phyloP scores from a whole-genome alignment of 2,888 invertebrate species.

The Limenitis camilla region DNA sequence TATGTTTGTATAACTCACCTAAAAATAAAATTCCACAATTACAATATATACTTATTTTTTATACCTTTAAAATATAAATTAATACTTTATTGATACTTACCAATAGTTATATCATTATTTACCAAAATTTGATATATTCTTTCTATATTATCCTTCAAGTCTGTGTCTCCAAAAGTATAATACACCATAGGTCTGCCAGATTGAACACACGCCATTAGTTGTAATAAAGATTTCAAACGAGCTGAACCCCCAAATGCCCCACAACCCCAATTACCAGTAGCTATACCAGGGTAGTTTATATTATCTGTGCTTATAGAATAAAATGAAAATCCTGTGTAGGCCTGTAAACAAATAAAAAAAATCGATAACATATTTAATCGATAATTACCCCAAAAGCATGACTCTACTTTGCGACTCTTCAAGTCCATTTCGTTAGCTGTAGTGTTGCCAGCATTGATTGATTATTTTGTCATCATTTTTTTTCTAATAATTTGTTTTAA shows the following conservation, averaged over 20 bases:
- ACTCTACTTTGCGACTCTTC: too few species aligned
- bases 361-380: background rate
- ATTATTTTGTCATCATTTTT: too few species aligned
- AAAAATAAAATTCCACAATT: slow-evolving; percentile 29
- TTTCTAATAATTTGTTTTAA: too few species aligned
- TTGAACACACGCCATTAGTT: slow-evolving; percentile 78
- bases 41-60: background rate
- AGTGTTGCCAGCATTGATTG: too few species aligned
- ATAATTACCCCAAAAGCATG: too few species aligned
- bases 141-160: slow-evolving; percentile 78
- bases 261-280: slow-evolving; percentile 97
- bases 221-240: slow-evolving; percentile 82
- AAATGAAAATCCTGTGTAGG: slow-evolving; percentile 11
- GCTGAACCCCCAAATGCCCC: slow-evolving; percentile 88
- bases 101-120: slow-evolving; percentile 75
- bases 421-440: too few species aligned
- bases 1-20: slow-evolving; percentile 75
- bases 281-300: slow-evolving; percentile 76
- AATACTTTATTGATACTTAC: slow-evolving; percentile 46
- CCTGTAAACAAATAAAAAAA: slow-evolving; percentile 5
- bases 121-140: slow-evolving; percentile 76
- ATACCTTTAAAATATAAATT: too few species aligned
- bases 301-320: slow-evolving; percentile 41
- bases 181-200: slow-evolving; percentile 82
- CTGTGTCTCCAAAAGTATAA: slow-evolving; percentile 85